Evolutionary conservation across 2,113 vertebrate genomes (phyloP).

Genomic region (Gobio gobio): DNA sequence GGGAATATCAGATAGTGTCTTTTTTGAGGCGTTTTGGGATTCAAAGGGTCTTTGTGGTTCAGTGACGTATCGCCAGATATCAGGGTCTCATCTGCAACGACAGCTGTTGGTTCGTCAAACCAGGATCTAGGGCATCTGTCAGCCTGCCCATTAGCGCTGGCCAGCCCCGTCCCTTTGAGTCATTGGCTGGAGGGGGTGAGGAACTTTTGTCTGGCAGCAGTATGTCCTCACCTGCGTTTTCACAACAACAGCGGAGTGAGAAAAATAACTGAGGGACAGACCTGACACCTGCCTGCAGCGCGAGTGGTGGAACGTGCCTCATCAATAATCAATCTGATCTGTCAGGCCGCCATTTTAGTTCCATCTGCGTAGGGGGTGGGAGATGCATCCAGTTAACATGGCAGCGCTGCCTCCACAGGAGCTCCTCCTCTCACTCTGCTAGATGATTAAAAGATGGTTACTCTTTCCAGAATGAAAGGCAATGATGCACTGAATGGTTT

Average conservation of each 20-base stretch:
- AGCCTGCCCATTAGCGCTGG: slow-evolving; percentile 39
- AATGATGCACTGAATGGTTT: neutral
- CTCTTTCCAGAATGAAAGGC: neutral
- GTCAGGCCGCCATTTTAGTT: slow-evolving; percentile 30
- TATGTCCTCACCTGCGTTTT: slow-evolving; percentile 72
- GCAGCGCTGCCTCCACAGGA: slow-evolving; percentile 21
- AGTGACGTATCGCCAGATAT: slow-evolving; percentile 53
- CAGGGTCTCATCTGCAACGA: slow-evolving; percentile 72
- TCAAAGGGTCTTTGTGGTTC: slow-evolving; percentile 39
- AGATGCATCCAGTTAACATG: slow-evolving; percentile 44
- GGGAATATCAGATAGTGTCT: neutral
- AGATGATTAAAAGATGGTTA: slow-evolving; percentile 16
- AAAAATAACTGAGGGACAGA: slow-evolving; percentile 59
- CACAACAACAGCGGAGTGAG: slow-evolving; percentile 55
- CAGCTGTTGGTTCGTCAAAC: slow-evolving; percentile 69
- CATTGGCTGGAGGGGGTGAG: slow-evolving; percentile 58
- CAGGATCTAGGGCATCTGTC: slow-evolving; percentile 73
- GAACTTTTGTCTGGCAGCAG: slow-evolving; percentile 52
- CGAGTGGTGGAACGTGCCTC: slow-evolving; percentile 45
- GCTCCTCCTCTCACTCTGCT: slow-evolving; percentile 6
- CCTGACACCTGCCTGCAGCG: slow-evolving; percentile 64
- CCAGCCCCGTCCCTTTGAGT: slow-evolving; percentile 7
- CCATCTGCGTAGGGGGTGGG: slow-evolving; percentile 51
- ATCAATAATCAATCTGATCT: slow-evolving; percentile 68
- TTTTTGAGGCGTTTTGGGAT: slow-evolving; percentile 10